A percentile compares a stretch with the other conserved stretches of the same genome.
Conservation (phyloP, 2,888 invertebrate genomes). For the Pammene aurita region DNA sequence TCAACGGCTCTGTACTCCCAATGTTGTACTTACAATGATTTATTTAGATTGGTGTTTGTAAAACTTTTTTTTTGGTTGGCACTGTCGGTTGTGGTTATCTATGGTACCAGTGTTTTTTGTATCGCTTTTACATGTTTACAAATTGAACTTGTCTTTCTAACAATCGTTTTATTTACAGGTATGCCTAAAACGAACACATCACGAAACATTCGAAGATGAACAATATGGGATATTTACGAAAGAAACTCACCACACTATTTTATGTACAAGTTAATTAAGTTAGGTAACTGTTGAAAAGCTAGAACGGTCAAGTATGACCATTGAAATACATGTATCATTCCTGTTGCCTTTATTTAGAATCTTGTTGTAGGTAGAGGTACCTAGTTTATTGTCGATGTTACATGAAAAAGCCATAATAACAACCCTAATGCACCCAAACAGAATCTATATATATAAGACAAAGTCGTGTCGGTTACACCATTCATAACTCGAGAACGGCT, state of each 20-base stretch:
- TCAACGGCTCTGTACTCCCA: no score
- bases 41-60: conserved; percentile 20
- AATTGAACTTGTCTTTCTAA: conserved; percentile 36
- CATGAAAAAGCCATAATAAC: not conserved
- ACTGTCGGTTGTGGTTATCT: conserved; percentile 47
- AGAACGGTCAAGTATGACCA: conserved; percentile 20
- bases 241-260: conserved; percentile 61
- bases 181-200: conserved; percentile 70
- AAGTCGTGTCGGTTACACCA: no score
- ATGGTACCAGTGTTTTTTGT: conserved; percentile 64
- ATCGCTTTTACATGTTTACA: conserved; percentile 40
- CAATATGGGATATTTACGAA: conserved; percentile 59
- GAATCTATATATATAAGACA: no score
- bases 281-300: conserved; percentile 46
- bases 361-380: no score
- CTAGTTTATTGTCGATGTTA: not conserved
- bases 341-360: conserved; percentile 16
- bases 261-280: conserved; percentile 66
- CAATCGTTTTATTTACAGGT: conserved; percentile 61
- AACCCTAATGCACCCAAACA: not conserved
- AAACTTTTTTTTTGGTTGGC: conserved; percentile 46
- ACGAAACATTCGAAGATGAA: conserved; percentile 58
- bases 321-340: conserved; percentile 19
- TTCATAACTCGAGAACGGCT: no score
- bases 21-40: not conserved